Conservation (phyloP, 2,888 invertebrate species). For the Uloborus plumipes region DNA sequence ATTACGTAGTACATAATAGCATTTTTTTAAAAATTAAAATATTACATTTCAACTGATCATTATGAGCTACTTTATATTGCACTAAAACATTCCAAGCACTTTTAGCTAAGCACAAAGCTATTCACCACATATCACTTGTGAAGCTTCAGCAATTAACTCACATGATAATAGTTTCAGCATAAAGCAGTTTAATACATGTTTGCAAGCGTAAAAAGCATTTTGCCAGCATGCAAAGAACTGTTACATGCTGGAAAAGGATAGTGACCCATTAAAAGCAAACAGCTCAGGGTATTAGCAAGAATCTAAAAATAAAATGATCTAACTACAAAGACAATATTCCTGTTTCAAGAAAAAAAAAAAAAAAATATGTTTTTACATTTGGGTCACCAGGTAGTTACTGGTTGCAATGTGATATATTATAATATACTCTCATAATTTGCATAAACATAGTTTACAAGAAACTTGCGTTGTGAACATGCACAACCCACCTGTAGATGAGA, state of each 20-base stretch:
- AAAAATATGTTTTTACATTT: conserved; percentile 6
- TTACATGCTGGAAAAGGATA: background rate
- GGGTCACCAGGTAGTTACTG: conserved; percentile 20
- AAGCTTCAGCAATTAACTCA: no score
- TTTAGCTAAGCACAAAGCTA: no score
- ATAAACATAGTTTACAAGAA: conserved; percentile 14
- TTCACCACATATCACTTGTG: no score
- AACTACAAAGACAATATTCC: conserved; percentile 1
- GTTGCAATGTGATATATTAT: conserved; percentile 19
- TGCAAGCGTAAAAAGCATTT: background rate
- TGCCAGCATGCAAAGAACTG: background rate
- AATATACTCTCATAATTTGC: conserved; percentile 7
- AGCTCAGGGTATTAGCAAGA: no score
- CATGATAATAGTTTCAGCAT: no score
- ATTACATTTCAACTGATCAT: no score
- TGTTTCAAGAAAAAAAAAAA: conserved; percentile 14
- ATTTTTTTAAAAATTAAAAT: no score
- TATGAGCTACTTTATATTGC: no score
- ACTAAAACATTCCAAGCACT: no score
- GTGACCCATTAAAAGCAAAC: conserved; percentile 1
- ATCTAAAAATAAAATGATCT: background rate
- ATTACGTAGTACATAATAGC: no score
- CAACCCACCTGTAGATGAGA: conserved; percentile 63
- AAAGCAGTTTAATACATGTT: no score
- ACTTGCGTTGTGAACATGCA: conserved; percentile 50